A percentile compares a stretch with the other conserved stretches of the same genome.
Evolutionary conservation across 1,140 invertebrate genomes (phyloP).

Genomic region (Chironomus striatipennis): DNA sequence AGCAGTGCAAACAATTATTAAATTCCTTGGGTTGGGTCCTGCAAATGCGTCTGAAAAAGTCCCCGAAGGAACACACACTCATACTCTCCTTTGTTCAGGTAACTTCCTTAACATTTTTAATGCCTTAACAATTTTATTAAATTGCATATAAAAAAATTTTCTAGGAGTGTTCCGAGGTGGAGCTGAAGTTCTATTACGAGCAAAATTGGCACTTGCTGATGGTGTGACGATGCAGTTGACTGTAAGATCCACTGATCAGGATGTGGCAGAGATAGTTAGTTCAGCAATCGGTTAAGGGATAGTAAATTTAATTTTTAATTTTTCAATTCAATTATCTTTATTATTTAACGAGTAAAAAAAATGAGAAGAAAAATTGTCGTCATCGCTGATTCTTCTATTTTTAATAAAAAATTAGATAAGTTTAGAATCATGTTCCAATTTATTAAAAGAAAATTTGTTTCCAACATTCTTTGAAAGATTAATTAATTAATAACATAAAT

Average conservation of each 20-base stretch:
- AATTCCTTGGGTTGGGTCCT: slow-evolving; percentile 81
- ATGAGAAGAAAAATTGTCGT: not conserved
- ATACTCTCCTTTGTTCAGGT: slow-evolving; percentile 72
- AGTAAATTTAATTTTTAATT: slow-evolving; percentile 16
- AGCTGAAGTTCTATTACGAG: slow-evolving; percentile 77
- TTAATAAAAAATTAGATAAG: not conserved
- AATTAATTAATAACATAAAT: no score
- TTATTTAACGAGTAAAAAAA: not conserved
- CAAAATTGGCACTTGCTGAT: slow-evolving; percentile 68
- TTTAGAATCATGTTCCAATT: slow-evolving; percentile 14
- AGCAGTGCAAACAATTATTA: slow-evolving; percentile 78
- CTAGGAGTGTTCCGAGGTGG: slow-evolving; percentile 81
- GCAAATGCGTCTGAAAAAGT: slow-evolving; percentile 80
- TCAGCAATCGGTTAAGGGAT: slow-evolving; percentile 68
- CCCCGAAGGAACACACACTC: slow-evolving; percentile 70
- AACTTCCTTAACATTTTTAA: slow-evolving; percentile 28
- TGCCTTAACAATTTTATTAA: not conserved
- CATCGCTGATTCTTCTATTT: not conserved
- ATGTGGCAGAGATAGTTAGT: slow-evolving; percentile 75
- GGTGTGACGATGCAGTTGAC: slow-evolving; percentile 67
- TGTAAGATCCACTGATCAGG: slow-evolving; percentile 53
- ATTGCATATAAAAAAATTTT: slow-evolving; percentile 29
- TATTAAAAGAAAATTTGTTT: not conserved
- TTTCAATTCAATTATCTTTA: not conserved
- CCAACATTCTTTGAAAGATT: not conserved